A percentile compares a stretch with the other conserved stretches of the same genome.
Evolutionary conservation across 2,113 vertebrate species (phyloP).

Genomic region (Urocolius indicus): DNA sequence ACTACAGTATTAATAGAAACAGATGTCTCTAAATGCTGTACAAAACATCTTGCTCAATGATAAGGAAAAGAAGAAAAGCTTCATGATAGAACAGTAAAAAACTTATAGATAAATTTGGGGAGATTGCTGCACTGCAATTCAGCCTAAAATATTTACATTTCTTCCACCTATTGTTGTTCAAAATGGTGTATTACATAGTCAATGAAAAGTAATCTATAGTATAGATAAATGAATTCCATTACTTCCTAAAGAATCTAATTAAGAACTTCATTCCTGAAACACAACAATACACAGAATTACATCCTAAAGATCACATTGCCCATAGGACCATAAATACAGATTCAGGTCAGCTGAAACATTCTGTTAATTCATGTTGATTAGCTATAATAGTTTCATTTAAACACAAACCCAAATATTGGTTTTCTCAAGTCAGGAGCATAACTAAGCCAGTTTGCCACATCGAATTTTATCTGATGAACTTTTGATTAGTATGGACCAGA

Average conservation of each 20-base stretch:
- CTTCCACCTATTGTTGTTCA: background rate
- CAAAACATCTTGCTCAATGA: background rate
- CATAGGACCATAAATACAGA: background rate
- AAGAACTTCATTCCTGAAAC: background rate
- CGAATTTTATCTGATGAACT: background rate
- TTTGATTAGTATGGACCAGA: background rate
- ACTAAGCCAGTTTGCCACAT: background rate
- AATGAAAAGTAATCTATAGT: background rate
- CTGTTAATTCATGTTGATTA: background rate
- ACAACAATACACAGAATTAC: background rate
- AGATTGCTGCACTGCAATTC: background rate
- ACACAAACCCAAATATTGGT: background rate
- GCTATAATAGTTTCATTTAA: background rate
- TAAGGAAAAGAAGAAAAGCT: background rate
- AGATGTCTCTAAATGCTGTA: background rate
- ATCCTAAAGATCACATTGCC: background rate
- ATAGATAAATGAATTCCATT: background rate
- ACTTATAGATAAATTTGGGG: background rate
- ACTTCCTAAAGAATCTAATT: conserved; percentile 3
- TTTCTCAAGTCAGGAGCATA: background rate
- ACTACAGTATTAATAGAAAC: background rate
- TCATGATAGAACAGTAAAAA: background rate
- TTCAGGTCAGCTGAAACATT: background rate
- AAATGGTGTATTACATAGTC: background rate
- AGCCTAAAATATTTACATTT: background rate